These are phyloP conservation scores for Acrossocheilus fasciatus DNA, from an alignment of 2,797 vertebrate genomes.

Conservation along the genomic window DNA sequence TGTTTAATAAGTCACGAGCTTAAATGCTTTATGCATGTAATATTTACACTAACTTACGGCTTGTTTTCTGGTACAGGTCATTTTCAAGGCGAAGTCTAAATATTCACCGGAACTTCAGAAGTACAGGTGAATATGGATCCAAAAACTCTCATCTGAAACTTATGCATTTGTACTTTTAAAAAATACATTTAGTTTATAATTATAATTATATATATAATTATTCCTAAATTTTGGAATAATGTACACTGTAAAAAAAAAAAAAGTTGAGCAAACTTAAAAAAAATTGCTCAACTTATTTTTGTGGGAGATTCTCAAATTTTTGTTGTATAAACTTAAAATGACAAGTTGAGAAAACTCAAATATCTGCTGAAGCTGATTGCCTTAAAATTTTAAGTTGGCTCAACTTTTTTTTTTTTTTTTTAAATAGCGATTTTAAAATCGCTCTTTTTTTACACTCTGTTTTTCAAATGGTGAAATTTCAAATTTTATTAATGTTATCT, in stretches of 20 bases:
- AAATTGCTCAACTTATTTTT: too few species aligned
- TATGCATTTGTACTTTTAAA: background rate
- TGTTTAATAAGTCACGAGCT: background rate
- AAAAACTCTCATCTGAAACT: background rate
- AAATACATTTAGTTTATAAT: background rate
- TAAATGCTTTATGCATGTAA: background rate
- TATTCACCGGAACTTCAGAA: slow-evolving; percentile 92
- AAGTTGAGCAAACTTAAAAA: too few species aligned
- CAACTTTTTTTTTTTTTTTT: too few species aligned
- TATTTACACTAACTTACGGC: slow-evolving; percentile 20
- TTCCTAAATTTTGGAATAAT: too few species aligned
- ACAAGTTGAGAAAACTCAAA: too few species aligned
- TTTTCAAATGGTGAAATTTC: background rate
- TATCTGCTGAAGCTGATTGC: too few species aligned
- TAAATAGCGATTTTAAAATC: too few species aligned
- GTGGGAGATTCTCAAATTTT: too few species aligned
- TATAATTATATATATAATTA: too few species aligned
- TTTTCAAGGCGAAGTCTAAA: slow-evolving; percentile 98
- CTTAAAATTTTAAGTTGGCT: too few species aligned
- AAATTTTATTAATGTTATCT: background rate
- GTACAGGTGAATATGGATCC: slow-evolving; percentile 84
- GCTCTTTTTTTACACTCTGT: background rate
- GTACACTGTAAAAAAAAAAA: too few species aligned
- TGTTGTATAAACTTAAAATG: too few species aligned
- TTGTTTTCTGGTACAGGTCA: slow-evolving; percentile 80